Base-by-base conservation (phyloP, 2,797 vertebrate species). In the Picus viridis region DNA sequence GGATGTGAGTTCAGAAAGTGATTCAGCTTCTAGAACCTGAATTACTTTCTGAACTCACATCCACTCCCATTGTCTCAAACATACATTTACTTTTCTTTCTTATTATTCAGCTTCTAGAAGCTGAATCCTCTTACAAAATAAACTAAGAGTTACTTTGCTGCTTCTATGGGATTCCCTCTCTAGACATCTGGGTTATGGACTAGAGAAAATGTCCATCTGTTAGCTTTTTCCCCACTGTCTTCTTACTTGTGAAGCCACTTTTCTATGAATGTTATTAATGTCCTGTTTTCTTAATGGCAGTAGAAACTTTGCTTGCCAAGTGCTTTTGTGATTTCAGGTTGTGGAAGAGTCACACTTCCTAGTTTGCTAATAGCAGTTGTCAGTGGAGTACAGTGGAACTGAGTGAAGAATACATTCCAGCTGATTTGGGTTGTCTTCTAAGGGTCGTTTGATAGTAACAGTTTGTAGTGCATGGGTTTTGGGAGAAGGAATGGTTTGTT, bases 131-230 rank as follows among this genome's bases (percentile, higher is more conserved):
- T 54, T 58, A 29, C 2, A 51, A 62, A 88, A 80, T 65, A 64
- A 58, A 26, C 15, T 78, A 14, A 7, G 8, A 27, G 7, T 51
- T 82, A 41, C 11, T 59, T 0, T 12, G 67, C 53, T 61, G 4
- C 15, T 72, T 76, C 58, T 69, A 13, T 63, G 47, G 24, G 11
- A 39, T 65, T 84, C 12, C 11, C 41, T 86, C 27, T 69, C 5
- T 24, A 58, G 27, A 20, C 8, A 17, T 36, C 34, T n/a, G 9
- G 4, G 2, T 77, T 88, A 24, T 0, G 0, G 17, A 15, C 19
- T 53, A 32, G 14, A 74, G 22, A 67, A 73, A 36, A 82, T 19
- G 5, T 5, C 65, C 0, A 63, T 64, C 23, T 80, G 24, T 58
- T 18, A 45, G 13, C 3, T 62, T 78, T 84, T 84, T 69, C 65